phyloP scores from a whole-genome alignment of 1,140 invertebrate species.

The Drusus annulatus region DNA sequence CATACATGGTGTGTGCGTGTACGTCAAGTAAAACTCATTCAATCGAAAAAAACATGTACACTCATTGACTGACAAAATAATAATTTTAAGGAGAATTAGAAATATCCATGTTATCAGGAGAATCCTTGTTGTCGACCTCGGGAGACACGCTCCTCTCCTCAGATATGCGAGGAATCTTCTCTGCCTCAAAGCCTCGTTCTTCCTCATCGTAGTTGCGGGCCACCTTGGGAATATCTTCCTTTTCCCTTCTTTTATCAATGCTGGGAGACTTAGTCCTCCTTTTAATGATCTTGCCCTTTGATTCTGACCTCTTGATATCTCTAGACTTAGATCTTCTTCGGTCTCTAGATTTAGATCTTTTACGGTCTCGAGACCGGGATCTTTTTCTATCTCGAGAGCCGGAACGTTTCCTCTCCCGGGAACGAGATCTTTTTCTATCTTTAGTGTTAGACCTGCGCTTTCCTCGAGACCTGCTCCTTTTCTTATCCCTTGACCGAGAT shows the following conservation, averaged over 20 bases:
- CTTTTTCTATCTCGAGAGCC: conserved; percentile 66
- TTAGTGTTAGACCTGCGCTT: conserved; percentile 65
- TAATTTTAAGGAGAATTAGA: conserved; percentile 68
- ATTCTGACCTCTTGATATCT: conserved; percentile 67
- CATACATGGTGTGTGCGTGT: too few relatives aligned
- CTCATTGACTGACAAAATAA: too few relatives aligned
- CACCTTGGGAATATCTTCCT: conserved; percentile 49
- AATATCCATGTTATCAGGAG: conserved; percentile 71
- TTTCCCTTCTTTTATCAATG: conserved; percentile 47
- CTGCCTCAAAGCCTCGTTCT: conserved; percentile 58
- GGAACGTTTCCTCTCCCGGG: conserved; percentile 65
- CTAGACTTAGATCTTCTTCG: conserved; percentile 65
- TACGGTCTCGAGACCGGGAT: conserved; percentile 66
- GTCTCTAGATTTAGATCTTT: conserved; percentile 65
- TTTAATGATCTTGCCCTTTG: conserved; percentile 61
- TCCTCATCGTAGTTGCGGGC: conserved; percentile 56
- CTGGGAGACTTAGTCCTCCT: conserved; percentile 53
- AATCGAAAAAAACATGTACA: too few relatives aligned
- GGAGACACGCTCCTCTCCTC: conserved; percentile 64
- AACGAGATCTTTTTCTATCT: conserved; percentile 67
- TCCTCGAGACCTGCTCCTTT: conserved; percentile 64
- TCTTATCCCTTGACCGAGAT: conserved; percentile 65
- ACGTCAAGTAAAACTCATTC: conserved; percentile 4
- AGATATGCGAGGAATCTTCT: conserved; percentile 66
- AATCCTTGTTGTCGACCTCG: conserved; percentile 63